phyloP scores from a whole-genome alignment of 2,888 invertebrate genomes.

The Nemurella pictetii region DNA sequence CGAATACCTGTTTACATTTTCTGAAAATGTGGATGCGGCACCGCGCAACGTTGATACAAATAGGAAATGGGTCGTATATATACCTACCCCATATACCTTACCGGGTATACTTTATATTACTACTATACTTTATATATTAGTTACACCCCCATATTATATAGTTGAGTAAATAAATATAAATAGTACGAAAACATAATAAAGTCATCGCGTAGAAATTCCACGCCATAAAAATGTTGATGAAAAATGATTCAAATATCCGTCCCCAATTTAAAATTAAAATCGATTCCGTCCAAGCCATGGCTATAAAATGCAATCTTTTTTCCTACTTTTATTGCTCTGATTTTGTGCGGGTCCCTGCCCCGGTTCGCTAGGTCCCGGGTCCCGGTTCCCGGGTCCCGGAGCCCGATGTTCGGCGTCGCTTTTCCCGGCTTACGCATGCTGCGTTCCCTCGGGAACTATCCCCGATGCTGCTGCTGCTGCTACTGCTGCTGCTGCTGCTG shows the following conservation, averaged over 20 bases:
- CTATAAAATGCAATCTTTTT: background rate
- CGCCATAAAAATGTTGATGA: background rate
- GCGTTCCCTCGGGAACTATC: constrained; percentile 31
- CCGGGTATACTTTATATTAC: background rate
- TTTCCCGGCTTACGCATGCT: background rate
- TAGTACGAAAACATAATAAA: background rate
- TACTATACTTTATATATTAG: background rate
- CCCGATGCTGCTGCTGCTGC: constrained; percentile 20
- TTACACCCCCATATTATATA: background rate
- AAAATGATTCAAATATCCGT: background rate
- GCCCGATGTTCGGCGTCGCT: background rate
- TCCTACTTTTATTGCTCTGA: background rate
- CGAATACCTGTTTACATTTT: background rate
- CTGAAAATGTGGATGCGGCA: background rate
- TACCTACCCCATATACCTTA: too few relatives aligned
- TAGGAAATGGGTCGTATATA: background rate
- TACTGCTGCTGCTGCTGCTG: constrained; percentile 10
- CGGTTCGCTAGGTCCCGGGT: background rate
- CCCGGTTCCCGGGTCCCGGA: background rate
- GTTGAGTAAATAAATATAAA: background rate
- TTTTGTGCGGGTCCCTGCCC: background rate
- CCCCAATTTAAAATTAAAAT: background rate
- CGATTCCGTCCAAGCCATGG: background rate
- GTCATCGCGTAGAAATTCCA: background rate
- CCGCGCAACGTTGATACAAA: background rate